Evolutionary conservation across 2,888 invertebrate genomes (phyloP), one percentile per base, ranked within the genome.

Genomic region (Minunthozetes semirufus): DNA sequence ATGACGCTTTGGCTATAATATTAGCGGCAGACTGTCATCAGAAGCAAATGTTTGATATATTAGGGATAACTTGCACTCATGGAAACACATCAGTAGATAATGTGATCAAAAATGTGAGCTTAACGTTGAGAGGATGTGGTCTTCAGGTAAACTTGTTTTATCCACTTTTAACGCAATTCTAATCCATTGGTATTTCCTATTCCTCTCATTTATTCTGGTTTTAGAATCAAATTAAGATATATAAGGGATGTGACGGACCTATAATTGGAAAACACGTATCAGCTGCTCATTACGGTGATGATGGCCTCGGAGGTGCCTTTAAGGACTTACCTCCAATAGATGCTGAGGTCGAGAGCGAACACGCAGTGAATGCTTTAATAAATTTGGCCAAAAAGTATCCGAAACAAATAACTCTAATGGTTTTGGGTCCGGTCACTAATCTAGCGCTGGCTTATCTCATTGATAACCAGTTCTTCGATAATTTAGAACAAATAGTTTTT

Each of bases 1-100:
- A 83, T 75, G 83, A 83, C 78, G 82, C 82, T 0, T 79, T 82
- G 74, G 83, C 83, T 9, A 77, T 83, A 6, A 80, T 82, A 79
- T 75, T 82, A 76, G 82, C 82, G 0, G 72, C 82, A 70, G 78
- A 80, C 15, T 53, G 46, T 25, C 68, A 68, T 46, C 19, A 22
- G 8, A 68, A 68, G 3, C 42, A 42, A 17, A 42, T 68, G 46
- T 80, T 87, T 19, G 81, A 88, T 78, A 82, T 92, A 53, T 81
- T 90, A 66, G 92, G 87, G 0, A 86, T 93, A 0, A 91, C 91
- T 0, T 90, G 90, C 72, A 88, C 87, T 0, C 86, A 87, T 79
- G 93, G 93, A 0, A 93, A 92, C 80, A 89, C 90, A 0, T 82
- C 82, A 0, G 84, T 91, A 72, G 86, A 89, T 13, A 87, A 90